Evolutionary conservation across 2,113 vertebrate species (phyloP), one percentile per base, ranked within the genome.

Genomic region (Centropus unirufus): DNA sequence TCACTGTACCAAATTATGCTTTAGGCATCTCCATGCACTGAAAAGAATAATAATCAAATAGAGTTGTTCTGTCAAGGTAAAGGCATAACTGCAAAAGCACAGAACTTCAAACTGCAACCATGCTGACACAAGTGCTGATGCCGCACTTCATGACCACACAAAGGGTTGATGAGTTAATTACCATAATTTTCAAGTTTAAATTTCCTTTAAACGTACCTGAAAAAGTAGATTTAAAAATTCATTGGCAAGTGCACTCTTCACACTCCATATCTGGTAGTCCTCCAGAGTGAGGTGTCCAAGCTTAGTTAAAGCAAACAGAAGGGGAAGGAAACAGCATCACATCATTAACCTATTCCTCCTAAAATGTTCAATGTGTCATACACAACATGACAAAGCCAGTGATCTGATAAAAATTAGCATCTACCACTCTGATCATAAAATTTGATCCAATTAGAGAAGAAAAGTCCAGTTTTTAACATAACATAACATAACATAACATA

Each of bases 201-300:
- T n/a, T 82, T 84, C 85, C 64, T 23, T 57, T 70, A 64, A 83
- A 96, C 95, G 8, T 93, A 99, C 99, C 99, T 99, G 99, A 96
- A 99, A 99, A 55, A 99, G 99, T 34, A 99, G 98, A 96, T 99
- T 99, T 95, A 99, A 97, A 97, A 99, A 99, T 93, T 99, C 99
- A 90, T 99, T 99, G 97, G 99, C 99, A 87, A 99, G 98, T 52
- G 99, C 98, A 91, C 99, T 99, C 98, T 99, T 99, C 95, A 99
- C 99, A 79, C 99, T 99, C 99, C 99, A 99, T 89, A 99, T 99
- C 98, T 99, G 99, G 97, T 99, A 99, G 95, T 99, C 99, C 96
- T 99, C 99, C 80, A 99, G 98, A 70, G 99, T 99, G 95, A 99
- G 98, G 85, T 99, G 99, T 78, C 99, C 99, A 36, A 98, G 95